Evolutionary conservation across 2,113 vertebrate species (phyloP), one percentile per base, ranked within the genome.

Genomic region (Salvator merianae): DNA sequence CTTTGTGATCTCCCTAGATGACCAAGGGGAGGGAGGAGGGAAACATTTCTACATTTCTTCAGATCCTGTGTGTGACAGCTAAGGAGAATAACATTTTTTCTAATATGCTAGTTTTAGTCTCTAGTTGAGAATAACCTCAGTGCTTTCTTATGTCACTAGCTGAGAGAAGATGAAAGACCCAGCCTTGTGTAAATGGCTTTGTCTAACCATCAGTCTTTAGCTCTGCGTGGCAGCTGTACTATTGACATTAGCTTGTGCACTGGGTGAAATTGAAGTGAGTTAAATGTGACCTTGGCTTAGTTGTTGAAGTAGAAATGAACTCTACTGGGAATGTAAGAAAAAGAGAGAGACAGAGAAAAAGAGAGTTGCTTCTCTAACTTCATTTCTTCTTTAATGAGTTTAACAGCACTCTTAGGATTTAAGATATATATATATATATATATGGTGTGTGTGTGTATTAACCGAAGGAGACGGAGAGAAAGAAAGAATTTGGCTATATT

Each of bases 231-330:
- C 95, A 96, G 95, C 95, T 96, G 94, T 96, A 96, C 95, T 96
- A 96, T 96, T 97, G 95, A 97, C 96, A 97, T 97, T 97, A 96
- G 94, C 95, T 96, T 96, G 95, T 96, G 96, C 96, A 96, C 96
- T 95, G 96, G 95, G 95, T 97, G 96, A 96, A 97, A 97, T 96
- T 96, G 96, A 96, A 97, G 95, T 96, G 95, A 97, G 96, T 96
- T 96, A 96, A 96, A 96, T 96, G 96, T 97, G 96, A 97, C 97
- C 97, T 97, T 97, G 96, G 94, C 95, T 97, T 96, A 96, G 96
- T 96, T 97, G 96, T 95, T 97, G 95, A 96, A 96, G 96, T 96
- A 97, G 96, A 97, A 97, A 96, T 97, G 95, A 97, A 96, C 96
- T 97, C 95, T 95, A 95, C 93, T 96, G 96, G 95, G 94, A 96